These are phyloP conservation scores for Choreutis nemorana DNA, from an alignment of 2,888 invertebrate genomes.

Conservation along the genomic window DNA sequence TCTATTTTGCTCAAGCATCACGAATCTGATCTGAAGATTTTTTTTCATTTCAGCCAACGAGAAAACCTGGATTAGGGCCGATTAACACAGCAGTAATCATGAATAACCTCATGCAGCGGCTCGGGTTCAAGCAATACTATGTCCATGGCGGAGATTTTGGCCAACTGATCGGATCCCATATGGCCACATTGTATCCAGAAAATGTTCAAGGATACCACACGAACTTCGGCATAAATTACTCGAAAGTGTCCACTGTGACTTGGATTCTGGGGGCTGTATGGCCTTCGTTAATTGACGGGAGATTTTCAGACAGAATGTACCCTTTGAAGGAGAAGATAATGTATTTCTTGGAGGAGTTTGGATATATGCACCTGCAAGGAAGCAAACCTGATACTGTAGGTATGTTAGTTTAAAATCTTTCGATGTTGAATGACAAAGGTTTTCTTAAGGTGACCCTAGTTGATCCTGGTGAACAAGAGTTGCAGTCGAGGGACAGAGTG, in stretches of 20 bases:
- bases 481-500: too few relatives aligned
- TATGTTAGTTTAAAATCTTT: too few relatives aligned
- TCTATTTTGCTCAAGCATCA: too few relatives aligned
- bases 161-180: constrained; percentile 63
- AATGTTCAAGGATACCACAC: constrained; percentile 66
- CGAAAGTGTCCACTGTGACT: constrained; percentile 24
- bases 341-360: constrained; percentile 53
- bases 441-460: too few relatives aligned
- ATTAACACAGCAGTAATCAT: constrained; percentile 69
- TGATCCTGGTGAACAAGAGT: too few relatives aligned
- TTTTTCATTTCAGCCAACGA: constrained; percentile 39
- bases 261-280: constrained; percentile 52
- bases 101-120: constrained; percentile 73
- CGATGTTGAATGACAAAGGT: too few relatives aligned
- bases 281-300: constrained; percentile 54
- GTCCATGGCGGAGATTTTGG: constrained; percentile 84
- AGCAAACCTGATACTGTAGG: constrained; percentile 87
- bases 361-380: constrained; percentile 76
- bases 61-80: constrained; percentile 66
- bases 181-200: constrained; percentile 72
- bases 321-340: constrained; percentile 42
- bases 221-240: constrained; percentile 65
- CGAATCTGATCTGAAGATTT: not conserved
- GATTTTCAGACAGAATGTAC: constrained; percentile 54
- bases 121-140: constrained; percentile 72